phyloP scores from a whole-genome alignment of 2,797 vertebrate species.

The Scolopax bukidnonensis region DNA sequence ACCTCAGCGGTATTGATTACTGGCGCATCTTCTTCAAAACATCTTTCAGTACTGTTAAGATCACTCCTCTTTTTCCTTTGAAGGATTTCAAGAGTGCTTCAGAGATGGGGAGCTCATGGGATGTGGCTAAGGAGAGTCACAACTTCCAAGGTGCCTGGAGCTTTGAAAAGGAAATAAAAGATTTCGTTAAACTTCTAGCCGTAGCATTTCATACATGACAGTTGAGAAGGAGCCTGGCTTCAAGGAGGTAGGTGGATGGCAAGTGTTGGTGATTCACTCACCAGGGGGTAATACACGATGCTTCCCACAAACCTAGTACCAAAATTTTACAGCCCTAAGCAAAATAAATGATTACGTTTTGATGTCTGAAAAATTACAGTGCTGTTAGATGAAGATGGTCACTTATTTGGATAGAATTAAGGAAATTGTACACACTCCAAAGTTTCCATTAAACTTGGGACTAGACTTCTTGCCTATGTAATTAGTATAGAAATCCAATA shows the following conservation, averaged over 20 bases:
- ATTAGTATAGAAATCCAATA: slow-evolving; percentile 47
- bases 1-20: background rate
- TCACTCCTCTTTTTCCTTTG: background rate
- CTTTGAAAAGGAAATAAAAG: slow-evolving; percentile 1
- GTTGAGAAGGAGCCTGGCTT: background rate
- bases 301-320: background rate
- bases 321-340: background rate
- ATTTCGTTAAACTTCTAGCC: background rate
- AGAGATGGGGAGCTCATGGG: background rate
- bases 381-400: background rate
- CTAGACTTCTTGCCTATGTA: background rate
- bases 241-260: background rate
- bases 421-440: background rate
- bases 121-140: background rate
- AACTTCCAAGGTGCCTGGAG: background rate
- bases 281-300: background rate
- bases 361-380: background rate
- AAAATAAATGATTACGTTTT: background rate
- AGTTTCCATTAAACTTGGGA: background rate
- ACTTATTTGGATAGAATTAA: background rate
- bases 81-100: background rate
- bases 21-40: background rate
- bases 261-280: background rate
- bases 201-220: background rate
- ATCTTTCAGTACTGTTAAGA: background rate